Conservation (phyloP, 2,888 invertebrate species). For the Trissonchulus latispiculum region DNA sequence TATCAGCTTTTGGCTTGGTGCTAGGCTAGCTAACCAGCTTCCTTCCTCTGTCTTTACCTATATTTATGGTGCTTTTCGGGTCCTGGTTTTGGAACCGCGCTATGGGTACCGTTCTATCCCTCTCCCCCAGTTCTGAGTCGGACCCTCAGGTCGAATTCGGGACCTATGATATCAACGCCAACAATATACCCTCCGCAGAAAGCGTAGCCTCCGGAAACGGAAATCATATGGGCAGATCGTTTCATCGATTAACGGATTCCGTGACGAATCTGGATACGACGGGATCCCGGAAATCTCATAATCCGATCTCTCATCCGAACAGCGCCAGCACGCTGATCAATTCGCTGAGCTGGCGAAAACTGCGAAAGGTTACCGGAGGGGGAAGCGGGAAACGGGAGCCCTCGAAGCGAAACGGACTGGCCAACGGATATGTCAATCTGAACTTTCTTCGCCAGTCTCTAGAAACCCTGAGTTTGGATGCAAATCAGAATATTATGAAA, state of each 20-base stretch:
- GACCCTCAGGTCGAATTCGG: neutral
- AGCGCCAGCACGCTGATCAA: neutral
- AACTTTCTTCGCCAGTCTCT: constrained; percentile 15
- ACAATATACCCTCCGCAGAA: neutral
- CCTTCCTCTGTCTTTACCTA: too few species aligned
- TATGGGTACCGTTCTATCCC: neutral
- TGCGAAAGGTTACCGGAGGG: neutral
- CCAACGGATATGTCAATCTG: constrained; percentile 13
- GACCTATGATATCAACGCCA: neutral
- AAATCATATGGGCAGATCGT: too few species aligned
- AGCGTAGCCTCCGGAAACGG: too few species aligned
- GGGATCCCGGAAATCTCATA: neutral
- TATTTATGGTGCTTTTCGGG: neutral
- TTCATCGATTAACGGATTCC: neutral
- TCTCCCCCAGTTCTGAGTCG: neutral
- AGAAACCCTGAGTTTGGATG: constrained; percentile 10
- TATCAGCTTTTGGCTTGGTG: too few species aligned
- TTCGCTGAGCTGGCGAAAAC: constrained; percentile 7
- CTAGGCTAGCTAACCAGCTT: too few species aligned
- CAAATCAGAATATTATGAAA: neutral
- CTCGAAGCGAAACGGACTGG: neutral
- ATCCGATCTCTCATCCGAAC: too few species aligned
- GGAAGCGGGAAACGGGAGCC: neutral
- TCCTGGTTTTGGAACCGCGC: neutral
- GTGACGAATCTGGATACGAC: neutral